Percentiles rank a stretch among this genome's conserved stretches.
These are phyloP conservation scores for Triops cancriformis DNA, from an alignment of 1,140 invertebrate species.

Conservation along the genomic window DNA sequence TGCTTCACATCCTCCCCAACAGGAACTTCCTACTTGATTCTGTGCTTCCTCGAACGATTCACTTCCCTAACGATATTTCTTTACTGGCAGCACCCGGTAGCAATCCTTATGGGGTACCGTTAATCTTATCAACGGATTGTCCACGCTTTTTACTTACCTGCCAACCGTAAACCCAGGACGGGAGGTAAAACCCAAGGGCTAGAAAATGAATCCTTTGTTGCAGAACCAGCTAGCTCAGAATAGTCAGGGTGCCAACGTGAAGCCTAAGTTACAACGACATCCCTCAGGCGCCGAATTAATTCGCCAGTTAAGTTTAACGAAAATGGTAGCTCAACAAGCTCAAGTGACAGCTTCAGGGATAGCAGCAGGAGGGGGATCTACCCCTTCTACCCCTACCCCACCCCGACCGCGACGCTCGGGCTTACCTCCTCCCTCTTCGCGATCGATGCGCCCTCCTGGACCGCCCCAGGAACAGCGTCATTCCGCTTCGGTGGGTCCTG, in stretches of 20 bases:
- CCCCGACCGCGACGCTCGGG: background rate
- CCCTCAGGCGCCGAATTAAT: conserved; percentile 24
- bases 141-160: too few relatives aligned
- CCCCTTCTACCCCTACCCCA: background rate
- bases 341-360: background rate
- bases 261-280: conserved; percentile 6
- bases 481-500: background rate
- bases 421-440: background rate
- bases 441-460: background rate
- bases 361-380: background rate
- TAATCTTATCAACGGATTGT: too few relatives aligned
- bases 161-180: too few relatives aligned
- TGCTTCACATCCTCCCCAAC: too few relatives aligned
- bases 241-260: background rate
- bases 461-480: background rate
- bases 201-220: background rate
- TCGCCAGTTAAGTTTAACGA: conserved; percentile 20
- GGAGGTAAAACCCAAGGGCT: too few relatives aligned
- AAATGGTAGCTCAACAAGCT: background rate
- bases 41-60: background rate
- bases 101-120: too few relatives aligned
- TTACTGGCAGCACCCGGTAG: too few relatives aligned
- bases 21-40: background rate
- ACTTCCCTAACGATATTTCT: background rate
- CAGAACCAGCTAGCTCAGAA: background rate